Conservation (phyloP, 2,797 vertebrate species). For the Crenuchus spilurus region DNA sequence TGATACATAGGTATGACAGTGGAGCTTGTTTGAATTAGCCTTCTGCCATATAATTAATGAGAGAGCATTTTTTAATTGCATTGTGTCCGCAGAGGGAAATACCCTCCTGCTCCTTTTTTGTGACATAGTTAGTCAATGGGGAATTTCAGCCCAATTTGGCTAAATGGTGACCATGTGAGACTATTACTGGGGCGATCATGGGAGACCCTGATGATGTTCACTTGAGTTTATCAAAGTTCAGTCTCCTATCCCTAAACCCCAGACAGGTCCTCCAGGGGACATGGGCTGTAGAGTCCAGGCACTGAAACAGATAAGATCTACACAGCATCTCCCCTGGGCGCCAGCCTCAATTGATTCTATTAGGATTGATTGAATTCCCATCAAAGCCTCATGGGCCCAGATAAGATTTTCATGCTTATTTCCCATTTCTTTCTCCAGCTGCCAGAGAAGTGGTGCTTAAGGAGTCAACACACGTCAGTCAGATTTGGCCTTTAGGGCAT, state of each 20-base stretch:
- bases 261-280: conserved; percentile 8
- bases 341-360: conserved; percentile 62
- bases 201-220: conserved; percentile 33
- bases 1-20: conserved; percentile 39
- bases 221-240: conserved; percentile 43
- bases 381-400: conserved; percentile 37
- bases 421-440: conserved; percentile 38
- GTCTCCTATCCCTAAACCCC: conserved; percentile 16
- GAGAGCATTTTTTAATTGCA: conserved; percentile 30
- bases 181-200: conserved; percentile 16
- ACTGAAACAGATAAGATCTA: conserved; percentile 52
- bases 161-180: conserved; percentile 8
- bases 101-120: background rate
- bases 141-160: background rate
- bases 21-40: conserved; percentile 41
- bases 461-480: conserved; percentile 31
- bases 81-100: conserved; percentile 3
- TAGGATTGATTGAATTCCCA: conserved; percentile 48
- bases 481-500: conserved; percentile 19
- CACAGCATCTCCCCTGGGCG: conserved; percentile 54
- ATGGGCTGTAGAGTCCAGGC: conserved; percentile 41
- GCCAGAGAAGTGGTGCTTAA: conserved; percentile 31
- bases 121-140: conserved; percentile 12
- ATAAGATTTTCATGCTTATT: conserved; percentile 44
- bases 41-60: conserved; percentile 51